Evolutionary conservation across 2,113 vertebrate genomes (phyloP).

Genomic region (Grammomys dolichurus): DNA sequence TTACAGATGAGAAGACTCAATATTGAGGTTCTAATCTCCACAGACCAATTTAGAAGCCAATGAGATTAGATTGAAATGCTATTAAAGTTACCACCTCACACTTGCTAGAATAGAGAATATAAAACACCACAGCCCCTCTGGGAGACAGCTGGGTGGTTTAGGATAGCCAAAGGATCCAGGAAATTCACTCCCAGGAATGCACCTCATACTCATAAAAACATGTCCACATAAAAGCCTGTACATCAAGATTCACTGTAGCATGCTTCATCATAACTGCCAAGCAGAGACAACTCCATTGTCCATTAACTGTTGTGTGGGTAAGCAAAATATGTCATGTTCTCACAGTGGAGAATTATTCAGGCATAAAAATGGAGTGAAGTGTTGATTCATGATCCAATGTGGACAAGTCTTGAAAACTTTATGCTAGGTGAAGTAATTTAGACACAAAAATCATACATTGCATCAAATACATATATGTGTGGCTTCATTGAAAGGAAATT

Average conservation of each 20-base stretch:
- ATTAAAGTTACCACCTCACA: neutral
- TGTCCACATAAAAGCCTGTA: neutral
- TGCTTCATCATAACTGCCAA: neutral
- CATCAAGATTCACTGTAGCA: neutral
- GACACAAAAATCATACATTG: neutral
- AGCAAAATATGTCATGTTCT: neutral
- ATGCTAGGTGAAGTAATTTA: neutral
- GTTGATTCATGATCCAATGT: neutral
- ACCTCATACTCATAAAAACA: neutral
- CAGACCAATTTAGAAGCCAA: neutral
- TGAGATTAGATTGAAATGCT: constrained; percentile 6
- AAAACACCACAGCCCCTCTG: neutral
- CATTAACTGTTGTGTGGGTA: neutral
- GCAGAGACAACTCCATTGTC: neutral
- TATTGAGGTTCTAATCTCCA: neutral
- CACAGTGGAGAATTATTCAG: neutral
- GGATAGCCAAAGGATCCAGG: neutral
- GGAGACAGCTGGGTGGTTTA: neutral
- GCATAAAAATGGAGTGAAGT: neutral
- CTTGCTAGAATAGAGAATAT: neutral
- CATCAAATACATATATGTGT: neutral
- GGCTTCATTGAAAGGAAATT: neutral
- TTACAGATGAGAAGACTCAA: neutral
- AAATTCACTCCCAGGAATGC: neutral
- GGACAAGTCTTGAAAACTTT: neutral